Base-by-base conservation (phyloP, 2,888 invertebrate species). In the Drosophila pseudotalamancana region DNA sequence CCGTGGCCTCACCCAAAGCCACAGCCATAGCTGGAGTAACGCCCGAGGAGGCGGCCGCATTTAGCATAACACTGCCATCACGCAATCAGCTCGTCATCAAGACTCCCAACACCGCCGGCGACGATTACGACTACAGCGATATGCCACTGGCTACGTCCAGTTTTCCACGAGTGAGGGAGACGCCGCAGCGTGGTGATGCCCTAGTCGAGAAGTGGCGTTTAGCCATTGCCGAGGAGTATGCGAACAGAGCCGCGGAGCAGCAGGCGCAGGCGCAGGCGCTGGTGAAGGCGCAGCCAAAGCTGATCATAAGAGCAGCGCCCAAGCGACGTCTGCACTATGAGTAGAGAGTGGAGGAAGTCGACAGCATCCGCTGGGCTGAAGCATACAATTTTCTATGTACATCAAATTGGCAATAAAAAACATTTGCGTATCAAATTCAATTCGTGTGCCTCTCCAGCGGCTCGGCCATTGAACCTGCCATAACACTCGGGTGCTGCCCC, bases 11-110 rank as follows among this genome's bases (percentile, higher is more conserved):
- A 4, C 96, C 96, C 0, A 92, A 95, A 0, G 95, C 94, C 18
- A 95, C 95, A 0, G 96, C 96, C 5, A 94, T 96, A 29, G 95
- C 96, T 1, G 96, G 96, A 1, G 92, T 96, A 0, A 92, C 89
- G 0, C 89, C 91, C 6, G 89, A 89, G 48, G 91, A 91, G 61
- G 89, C 91, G 0, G 89, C 90, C 0, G 89, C 89, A 0, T 89
- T 90, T n/a, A 91, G 91, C 48, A 72, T 91, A 11, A 72, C 87
- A 0, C 57, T 91, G 55, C 90, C 90, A 14, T 86, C 83, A 25
- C 86, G 89, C 19, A 89, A 90, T 69, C 88, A 90, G 23, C 77
- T 90, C 21, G 77, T 90, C 5, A 89, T 90, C 48, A 90, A 90
- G 55, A 62, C 74, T 1, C 66, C 83, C 43, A 73, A 72, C 51